phyloP scores from a whole-genome alignment of 2,113 vertebrate species.

The Diglossa brunneiventris region DNA sequence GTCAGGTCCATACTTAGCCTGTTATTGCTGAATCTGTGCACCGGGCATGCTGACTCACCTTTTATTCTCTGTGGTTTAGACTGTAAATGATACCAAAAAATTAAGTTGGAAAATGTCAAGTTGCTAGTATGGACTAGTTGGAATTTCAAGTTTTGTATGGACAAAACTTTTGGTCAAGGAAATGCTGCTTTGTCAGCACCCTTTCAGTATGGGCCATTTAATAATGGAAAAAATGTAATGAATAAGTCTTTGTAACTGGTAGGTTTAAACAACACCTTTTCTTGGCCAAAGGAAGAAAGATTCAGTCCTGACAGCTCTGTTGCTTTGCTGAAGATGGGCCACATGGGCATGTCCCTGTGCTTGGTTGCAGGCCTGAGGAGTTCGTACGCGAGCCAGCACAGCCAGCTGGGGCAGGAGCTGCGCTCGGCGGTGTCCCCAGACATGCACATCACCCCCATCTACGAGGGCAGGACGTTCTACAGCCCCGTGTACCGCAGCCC shows the following conservation, averaged over 20 bases:
- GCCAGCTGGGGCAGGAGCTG: constrained; percentile 87
- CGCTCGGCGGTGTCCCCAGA: constrained; percentile 90
- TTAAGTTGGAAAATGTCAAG: background rate
- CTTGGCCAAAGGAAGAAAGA: background rate
- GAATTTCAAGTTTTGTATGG: background rate
- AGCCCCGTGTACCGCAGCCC: constrained; percentile 90
- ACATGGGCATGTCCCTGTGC: background rate
- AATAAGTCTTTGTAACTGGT: background rate
- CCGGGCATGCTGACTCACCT: background rate
- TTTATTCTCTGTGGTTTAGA: background rate
- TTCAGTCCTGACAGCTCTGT: background rate
- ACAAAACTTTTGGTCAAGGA: background rate
- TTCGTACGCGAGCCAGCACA: constrained; percentile 93
- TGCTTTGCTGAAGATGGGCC: background rate
- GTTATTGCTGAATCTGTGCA: background rate
- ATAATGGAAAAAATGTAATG: background rate
- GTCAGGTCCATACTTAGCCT: background rate
- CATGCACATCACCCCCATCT: constrained; percentile 92
- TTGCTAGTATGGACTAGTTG: background rate
- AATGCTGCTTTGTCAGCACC: background rate
- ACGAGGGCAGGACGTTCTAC: constrained; percentile 90
- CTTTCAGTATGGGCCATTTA: background rate
- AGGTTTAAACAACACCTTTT: background rate
- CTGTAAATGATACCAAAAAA: background rate
- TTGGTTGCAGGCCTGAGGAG: constrained; percentile 83